Evolutionary conservation across 2,797 vertebrate genomes (phyloP), one percentile per base, ranked within the genome.

Genomic region (Vultur gryphus): DNA sequence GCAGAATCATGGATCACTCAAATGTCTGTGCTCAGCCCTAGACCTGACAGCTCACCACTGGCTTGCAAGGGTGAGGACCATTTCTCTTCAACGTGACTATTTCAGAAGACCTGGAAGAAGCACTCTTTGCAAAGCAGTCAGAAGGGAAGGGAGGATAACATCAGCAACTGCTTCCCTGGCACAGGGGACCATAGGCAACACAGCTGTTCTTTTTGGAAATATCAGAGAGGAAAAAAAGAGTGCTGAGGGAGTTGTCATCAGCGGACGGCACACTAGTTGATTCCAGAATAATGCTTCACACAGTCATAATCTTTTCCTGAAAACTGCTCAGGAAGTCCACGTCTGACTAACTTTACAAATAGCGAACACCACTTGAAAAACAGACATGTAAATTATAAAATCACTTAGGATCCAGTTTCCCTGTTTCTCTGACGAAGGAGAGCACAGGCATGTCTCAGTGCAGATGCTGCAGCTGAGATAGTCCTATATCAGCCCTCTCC

Each of bases 131-230:
- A 81, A 79, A 91, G 44, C 52, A 73, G 59, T 23, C 65, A 89
- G 67, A 71, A 86, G 48, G 77, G 84, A 92, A 57, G 73, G 62
- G 55, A 92, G 59, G 29, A 80, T 55, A 88, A 79, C 31, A 82
- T 65, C 82, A 69, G 54, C 71, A 94, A 83, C 55, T 72, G 84
- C 71, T 70, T 92, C 65, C 49, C 52, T 92, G 84, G 66, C 75
- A 64, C 69, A 81, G 18, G 64, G 67, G 86, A 92, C 67, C 1
- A 2, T 29, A 71, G 85, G 54, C 88, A 93, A 88, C 61, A 48
- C 94, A 95, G 86, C 57, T 96, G 94, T 7, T 97, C 88, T 75
- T 89, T 89, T 49, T 92, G 88, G 67, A 96, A 96, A 90, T 76
- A 84, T 91, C 93, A 91, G 67, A 87, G 70, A 90, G 37, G 9